Conservation (phyloP, 1,140 invertebrate species). For the Drosophila serrata region DNA sequence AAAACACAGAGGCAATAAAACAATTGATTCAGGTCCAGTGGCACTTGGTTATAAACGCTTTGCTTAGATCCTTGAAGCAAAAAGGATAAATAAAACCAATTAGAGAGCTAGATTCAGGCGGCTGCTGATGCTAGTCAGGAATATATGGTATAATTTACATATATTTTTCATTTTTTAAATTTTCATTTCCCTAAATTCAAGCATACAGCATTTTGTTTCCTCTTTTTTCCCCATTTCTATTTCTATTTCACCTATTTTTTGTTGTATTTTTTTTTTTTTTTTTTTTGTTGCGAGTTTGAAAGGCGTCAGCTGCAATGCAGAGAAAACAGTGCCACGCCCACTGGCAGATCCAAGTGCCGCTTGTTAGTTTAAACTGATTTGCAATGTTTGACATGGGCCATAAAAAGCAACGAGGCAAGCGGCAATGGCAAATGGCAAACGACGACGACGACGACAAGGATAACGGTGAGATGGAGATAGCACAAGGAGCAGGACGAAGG, state of each 20-base stretch:
- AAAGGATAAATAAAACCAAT: not conserved
- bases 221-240: constrained; percentile 13
- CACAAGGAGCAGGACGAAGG: constrained; percentile 35
- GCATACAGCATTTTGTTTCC: not conserved
- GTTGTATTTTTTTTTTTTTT: no score
- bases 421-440: constrained; percentile 41
- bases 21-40: constrained; percentile 10
- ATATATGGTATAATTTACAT: not conserved
- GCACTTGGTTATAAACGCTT: not conserved
- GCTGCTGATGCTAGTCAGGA: not conserved
- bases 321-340: constrained; percentile 54
- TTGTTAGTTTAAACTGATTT: constrained; percentile 84
- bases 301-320: constrained; percentile 59
- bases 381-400: constrained; percentile 82
- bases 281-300: constrained; percentile 33
- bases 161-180: not conserved
- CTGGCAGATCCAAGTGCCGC: constrained; percentile 30
- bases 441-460: constrained; percentile 52
- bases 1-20: constrained; percentile 4
- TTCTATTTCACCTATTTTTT: constrained; percentile 54
- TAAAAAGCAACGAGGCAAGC: constrained; percentile 73
- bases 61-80: not conserved
- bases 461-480: constrained; percentile 51
- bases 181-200: constrained; percentile 5
- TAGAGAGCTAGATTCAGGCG: not conserved